Percentiles rank a stretch among this genome's conserved stretches.
Evolutionary conservation across 2,113 vertebrate species (phyloP).

Genomic region (Rhineura floridana): DNA sequence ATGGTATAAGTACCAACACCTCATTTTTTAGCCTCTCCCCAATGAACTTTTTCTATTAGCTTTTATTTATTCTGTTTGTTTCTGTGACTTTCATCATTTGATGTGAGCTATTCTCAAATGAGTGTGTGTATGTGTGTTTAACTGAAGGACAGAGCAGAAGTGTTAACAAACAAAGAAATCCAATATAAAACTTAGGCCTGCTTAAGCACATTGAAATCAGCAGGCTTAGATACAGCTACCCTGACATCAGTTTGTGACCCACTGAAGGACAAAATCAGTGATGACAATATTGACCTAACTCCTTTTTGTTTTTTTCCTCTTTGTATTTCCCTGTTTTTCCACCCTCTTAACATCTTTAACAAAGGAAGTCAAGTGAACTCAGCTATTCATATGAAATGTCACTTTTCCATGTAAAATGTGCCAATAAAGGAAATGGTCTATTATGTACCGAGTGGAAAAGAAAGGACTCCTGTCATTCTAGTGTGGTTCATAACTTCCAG

Average conservation of each 20-base stretch:
- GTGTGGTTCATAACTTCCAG: neutral
- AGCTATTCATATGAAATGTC: neutral
- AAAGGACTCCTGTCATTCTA: neutral
- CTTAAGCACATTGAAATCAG: neutral
- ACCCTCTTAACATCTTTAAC: neutral
- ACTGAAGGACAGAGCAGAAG: neutral
- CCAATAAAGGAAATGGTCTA: neutral
- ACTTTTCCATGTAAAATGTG: slow-evolving; percentile 10
- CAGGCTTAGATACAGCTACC: neutral
- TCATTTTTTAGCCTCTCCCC: no score
- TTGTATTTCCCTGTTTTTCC: neutral
- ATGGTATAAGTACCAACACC: no score
- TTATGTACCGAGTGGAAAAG: neutral
- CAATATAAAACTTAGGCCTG: neutral
- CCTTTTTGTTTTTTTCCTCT: neutral
- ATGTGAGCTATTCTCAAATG: neutral
- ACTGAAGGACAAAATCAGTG: neutral
- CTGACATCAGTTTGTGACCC: neutral
- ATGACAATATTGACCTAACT: neutral
- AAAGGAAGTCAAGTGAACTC: slow-evolving; percentile 15
- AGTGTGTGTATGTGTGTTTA: neutral
- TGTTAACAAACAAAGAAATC: neutral
- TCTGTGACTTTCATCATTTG: neutral
- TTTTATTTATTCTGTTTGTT: neutral
- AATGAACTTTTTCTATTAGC: no score